These are phyloP conservation scores for Sander lucioperca DNA, from an alignment of 2,113 vertebrate genomes.

Conservation along the genomic window DNA sequence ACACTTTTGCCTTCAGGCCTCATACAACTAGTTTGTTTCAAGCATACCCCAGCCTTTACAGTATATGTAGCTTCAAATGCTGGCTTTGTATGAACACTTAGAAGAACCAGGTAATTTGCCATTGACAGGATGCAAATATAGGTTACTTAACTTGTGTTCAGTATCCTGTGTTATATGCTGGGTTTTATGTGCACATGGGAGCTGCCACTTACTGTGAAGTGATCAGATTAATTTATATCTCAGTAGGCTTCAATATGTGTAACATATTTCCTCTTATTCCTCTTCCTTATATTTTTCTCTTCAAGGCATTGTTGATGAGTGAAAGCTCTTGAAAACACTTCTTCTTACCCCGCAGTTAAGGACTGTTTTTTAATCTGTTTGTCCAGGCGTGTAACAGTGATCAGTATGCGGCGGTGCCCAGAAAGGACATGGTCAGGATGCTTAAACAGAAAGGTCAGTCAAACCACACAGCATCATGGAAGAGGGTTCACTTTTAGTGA, in stretches of 20 bases:
- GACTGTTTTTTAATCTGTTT: conserved; percentile 28
- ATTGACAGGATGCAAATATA: not conserved
- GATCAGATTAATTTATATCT: not conserved
- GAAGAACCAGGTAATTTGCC: not conserved
- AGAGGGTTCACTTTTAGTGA: not conserved
- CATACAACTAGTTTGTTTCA: not conserved
- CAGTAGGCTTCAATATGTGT: not conserved
- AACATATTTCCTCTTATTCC: not conserved
- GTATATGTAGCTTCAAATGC: not conserved
- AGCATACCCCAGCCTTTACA: not conserved
- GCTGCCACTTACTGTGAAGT: not conserved
- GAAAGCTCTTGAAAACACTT: not conserved
- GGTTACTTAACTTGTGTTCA: not conserved
- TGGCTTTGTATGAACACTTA: not conserved
- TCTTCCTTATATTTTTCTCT: not conserved
- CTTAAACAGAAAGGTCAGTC: conserved; percentile 71
- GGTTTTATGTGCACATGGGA: not conserved
- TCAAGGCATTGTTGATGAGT: not conserved
- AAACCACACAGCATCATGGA: not conserved
- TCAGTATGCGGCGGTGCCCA: conserved; percentile 86
- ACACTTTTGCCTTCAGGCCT: not conserved
- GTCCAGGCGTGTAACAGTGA: conserved; percentile 88
- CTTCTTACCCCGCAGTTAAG: not conserved
- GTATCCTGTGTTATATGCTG: not conserved
- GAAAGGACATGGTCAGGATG: conserved; percentile 83